Base-by-base conservation (phyloP, 1,140 invertebrate genomes). In the Caligus rogercresseyi region DNA sequence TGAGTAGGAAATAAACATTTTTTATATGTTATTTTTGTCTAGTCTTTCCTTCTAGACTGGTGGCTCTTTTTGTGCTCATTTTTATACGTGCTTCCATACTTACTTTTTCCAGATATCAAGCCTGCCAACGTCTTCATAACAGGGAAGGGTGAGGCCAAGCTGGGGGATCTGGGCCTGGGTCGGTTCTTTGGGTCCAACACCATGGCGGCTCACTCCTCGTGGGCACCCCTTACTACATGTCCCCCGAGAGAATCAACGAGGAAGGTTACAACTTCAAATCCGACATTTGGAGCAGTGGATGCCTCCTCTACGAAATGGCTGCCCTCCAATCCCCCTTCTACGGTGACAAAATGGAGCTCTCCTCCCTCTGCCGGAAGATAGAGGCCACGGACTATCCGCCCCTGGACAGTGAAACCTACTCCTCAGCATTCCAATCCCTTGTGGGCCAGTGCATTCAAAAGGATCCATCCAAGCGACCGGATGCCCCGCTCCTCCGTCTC, bases 221-320 rank as follows among this genome's bases (percentile, higher is more conserved):
- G 55, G 85, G 85, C 7, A 87, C 85, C 2, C 85, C 84, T 0
- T 86, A 87, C 71, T 87, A 87, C 71, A 87, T 87, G 85, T 85
- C 83, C 54, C 86, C 86, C 18, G 85, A 87, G 71, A 73, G 85
- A 66, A 82, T 88, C 25, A 79, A 81, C 69, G 82, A 86, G 66
- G 74, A 77, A 62, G 80, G 82, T 14, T 87, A 88, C 71, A 82
- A 84, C 71, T 85, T 86, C 66, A 84, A 83, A 69, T 85, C 84
- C 24, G 85, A 87, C 69, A 83, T 87, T 65, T 87, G 85, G 85
- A 84, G 83, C 13, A 72, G 86, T 1, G 85, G 86, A 1, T 87
- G 85, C 70, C 72, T 88, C 1, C 72, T 87, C 1, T 87, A 87
- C 71, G 85, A 87, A 79, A 80, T 84, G 80, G 82, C 82, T 58